Evolutionary conservation across 2,797 vertebrate genomes (phyloP).

Genomic region (Gastrophryne carolinensis): DNA sequence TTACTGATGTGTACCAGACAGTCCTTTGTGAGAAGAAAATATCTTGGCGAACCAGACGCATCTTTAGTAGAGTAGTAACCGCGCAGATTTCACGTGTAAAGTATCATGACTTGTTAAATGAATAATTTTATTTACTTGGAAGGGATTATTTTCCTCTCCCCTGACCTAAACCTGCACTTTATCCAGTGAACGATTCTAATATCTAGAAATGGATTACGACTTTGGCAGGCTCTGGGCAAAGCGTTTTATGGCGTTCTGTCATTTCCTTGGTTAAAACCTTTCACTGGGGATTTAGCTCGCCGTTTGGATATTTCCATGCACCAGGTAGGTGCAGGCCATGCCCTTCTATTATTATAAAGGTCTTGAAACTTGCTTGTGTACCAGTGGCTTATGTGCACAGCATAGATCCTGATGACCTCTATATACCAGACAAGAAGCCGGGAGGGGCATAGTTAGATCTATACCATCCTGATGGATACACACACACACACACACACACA

Average conservation of each 20-base stretch:
- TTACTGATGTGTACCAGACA: too few species aligned
- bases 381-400: neutral
- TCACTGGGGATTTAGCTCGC: neutral
- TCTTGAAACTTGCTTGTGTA: too few species aligned
- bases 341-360: neutral
- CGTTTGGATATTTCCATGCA: neutral
- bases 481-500: too few species aligned
- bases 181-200: constrained; percentile 10
- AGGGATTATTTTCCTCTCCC: neutral
- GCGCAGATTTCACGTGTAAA: neutral
- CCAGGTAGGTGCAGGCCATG: neutral
- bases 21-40: too few species aligned
- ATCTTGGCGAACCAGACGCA: too few species aligned
- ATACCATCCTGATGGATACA: too few species aligned
- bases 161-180: neutral
- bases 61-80: too few species aligned
- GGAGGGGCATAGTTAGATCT: too few species aligned
- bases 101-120: neutral
- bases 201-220: neutral
- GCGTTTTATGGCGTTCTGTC: neutral
- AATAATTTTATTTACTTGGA: constrained; percentile 6
- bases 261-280: neutral
- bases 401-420: neutral
- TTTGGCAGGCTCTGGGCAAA: neutral
- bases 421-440: too few species aligned